These are phyloP conservation scores for Chaetorhynchus papuensis DNA, from an alignment of 2,113 vertebrate genomes.

Conservation along the genomic window DNA sequence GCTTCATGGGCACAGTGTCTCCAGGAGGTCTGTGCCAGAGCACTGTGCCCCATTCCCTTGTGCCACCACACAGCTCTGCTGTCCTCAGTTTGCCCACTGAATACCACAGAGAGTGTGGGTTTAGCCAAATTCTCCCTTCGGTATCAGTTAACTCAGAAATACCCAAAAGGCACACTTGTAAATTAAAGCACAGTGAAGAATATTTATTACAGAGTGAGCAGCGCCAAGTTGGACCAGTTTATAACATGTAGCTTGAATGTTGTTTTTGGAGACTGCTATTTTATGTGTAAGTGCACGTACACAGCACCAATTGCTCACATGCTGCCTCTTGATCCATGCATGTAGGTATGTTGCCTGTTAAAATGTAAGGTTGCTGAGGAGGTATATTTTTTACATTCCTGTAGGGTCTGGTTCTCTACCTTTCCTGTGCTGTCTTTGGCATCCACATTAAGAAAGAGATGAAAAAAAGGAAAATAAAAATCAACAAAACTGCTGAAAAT, in stretches of 20 bases:
- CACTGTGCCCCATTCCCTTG: background rate
- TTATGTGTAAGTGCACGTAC: background rate
- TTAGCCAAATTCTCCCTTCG: background rate
- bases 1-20: background rate
- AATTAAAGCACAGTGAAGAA: background rate
- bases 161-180: background rate
- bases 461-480: background rate
- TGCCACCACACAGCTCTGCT: background rate
- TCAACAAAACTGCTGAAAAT: background rate
- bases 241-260: background rate
- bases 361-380: background rate
- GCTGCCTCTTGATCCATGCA: background rate
- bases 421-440: slow-evolving; percentile 49
- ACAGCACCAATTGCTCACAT: background rate
- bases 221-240: background rate
- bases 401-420: slow-evolving; percentile 1
- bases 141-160: slow-evolving; percentile 3
- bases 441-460: slow-evolving; percentile 4
- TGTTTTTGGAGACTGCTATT: slow-evolving; percentile 21
- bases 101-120: background rate
- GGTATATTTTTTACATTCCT: slow-evolving; percentile 26
- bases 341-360: background rate
- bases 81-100: background rate
- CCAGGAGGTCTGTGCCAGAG: background rate
- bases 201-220: background rate